Evolutionary conservation across 2,888 invertebrate species (phyloP).

Genomic region (Thelaira solivaga): DNA sequence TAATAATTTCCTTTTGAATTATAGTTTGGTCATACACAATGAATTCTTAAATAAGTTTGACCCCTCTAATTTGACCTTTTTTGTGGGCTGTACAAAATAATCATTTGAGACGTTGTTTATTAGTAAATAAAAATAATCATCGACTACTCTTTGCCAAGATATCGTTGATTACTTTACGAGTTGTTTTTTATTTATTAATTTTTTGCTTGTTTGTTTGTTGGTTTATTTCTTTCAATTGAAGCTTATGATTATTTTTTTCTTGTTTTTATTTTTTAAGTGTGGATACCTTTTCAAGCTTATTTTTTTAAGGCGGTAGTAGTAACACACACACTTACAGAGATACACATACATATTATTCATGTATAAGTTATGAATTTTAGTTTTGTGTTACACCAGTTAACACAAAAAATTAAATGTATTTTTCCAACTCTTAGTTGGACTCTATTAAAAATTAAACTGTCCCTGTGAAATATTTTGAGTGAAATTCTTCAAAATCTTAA

Average conservation of each 20-base stretch:
- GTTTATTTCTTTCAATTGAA: background rate
- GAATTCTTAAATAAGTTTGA: conserved; percentile 56
- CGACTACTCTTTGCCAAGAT: conserved; percentile 8
- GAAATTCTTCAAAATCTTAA: too few species aligned
- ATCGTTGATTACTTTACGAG: conserved; percentile 7
- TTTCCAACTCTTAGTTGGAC: too few species aligned
- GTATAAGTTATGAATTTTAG: too few species aligned
- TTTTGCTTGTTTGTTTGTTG: background rate
- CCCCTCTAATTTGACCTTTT: conserved; percentile 50
- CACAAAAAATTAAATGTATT: too few species aligned
- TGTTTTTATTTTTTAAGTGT: conserved; percentile 3
- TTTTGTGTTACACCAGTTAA: too few species aligned
- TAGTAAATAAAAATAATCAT: background rate
- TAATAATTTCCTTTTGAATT: conserved; percentile 37
- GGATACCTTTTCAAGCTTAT: too few species aligned
- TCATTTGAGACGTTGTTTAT: background rate
- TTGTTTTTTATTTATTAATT: conserved; percentile 5
- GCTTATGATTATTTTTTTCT: conserved; percentile 18
- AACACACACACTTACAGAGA: too few species aligned
- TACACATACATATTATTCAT: too few species aligned
- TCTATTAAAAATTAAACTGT: too few species aligned
- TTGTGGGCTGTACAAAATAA: conserved; percentile 22
- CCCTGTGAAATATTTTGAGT: too few species aligned
- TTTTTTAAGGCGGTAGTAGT: too few species aligned
- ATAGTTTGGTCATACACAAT: conserved; percentile 29